Percentiles rank a stretch among this genome's conserved stretches.
Conservation (phyloP, 2,113 vertebrate genomes). For the Sceloporus tristichus region DNA sequence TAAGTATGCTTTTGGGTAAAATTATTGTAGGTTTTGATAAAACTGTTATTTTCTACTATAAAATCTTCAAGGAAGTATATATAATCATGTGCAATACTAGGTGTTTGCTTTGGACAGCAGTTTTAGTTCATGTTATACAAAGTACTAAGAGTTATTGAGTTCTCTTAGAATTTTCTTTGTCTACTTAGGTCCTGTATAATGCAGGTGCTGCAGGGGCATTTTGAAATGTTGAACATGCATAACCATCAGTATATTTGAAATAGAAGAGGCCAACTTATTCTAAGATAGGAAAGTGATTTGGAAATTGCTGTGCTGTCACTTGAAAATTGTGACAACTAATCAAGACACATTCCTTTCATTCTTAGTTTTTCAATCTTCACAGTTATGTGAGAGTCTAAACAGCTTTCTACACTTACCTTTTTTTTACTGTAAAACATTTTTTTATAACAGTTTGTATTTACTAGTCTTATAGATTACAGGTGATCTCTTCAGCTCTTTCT, state of each 20-base stretch:
- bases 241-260: neutral
- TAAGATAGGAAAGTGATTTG: neutral
- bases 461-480: neutral
- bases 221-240: neutral
- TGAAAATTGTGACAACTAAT: neutral
- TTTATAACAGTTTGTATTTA: neutral
- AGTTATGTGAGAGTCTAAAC: neutral
- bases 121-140: neutral
- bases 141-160: neutral
- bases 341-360: neutral
- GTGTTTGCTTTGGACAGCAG: neutral
- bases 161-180: neutral
- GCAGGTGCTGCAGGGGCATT: neutral
- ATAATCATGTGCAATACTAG: neutral
- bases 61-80: neutral
- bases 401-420: neutral
- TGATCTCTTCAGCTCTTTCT: neutral
- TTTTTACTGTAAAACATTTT: neutral
- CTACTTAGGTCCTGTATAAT: neutral
- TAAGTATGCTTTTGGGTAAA: slow-evolving; percentile 62
- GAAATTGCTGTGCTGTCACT: neutral
- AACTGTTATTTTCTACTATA: neutral
- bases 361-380: fast-evolving
- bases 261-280: neutral
- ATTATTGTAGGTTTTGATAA: neutral